Base-by-base conservation (phyloP, 2,888 invertebrate species). In the Dasysyrphus albostriatus region DNA sequence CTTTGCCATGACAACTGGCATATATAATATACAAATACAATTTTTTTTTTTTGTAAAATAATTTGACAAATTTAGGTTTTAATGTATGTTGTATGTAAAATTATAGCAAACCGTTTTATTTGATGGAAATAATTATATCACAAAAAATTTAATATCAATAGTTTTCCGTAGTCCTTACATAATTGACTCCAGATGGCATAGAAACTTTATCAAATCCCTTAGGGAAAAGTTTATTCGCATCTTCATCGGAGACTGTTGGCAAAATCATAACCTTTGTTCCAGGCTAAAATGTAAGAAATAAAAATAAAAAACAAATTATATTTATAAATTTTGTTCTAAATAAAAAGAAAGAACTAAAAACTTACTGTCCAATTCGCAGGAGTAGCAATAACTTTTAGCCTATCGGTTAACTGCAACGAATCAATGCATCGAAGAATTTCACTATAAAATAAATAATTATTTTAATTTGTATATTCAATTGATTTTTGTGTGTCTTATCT, bases 341-440 rank as follows among this genome's bases (percentile, higher is more conserved):
- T 3, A 8, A 5, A 29, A 7, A 0, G 14, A 54, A 29, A 29
- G 0, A 24, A 24, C 24, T 8, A 16, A 49, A 65, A 34, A 92
- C 94, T 93, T 93, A 96, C 96, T 93, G 95, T 94, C 98, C 98
- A 98, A 92, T 97, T 96, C 32, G 95, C 97, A 29, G 98, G 98
- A 7, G 98, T 98, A 10, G 97, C 98, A 78, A 97, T 94, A 83
- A 96, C 93, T 89, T 96, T 95, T 74, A 94, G 93, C 78, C 93
- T 94, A 88, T 95, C 95, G 1, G 96, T 96, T 88, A 98, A 93
- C 92, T 97, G 97, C 58, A 98, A 93, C 0, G 97, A 97, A 91
- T 98, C 97, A 87, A 98, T 94, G 29, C 96, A 96, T 79, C 98
- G 94, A 29, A 98, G 93, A 85, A 98, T 96, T 93, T 98, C 98